These are phyloP conservation scores for Ganaspis brasiliensis DNA, from an alignment of 2,888 invertebrate species.

Conservation along the genomic window DNA sequence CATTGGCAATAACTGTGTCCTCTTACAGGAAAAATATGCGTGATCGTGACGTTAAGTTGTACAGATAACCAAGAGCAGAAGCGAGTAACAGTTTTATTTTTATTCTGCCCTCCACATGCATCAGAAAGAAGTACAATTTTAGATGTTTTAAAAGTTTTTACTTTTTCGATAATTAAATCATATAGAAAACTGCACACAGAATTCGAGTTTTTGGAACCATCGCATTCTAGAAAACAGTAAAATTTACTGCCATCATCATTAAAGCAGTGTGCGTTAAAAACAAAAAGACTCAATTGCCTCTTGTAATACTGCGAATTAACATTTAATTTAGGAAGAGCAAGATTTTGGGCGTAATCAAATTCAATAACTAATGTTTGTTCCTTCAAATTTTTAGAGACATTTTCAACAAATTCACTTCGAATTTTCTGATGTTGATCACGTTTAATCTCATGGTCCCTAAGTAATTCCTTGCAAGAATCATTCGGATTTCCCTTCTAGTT, in stretches of 20 bases:
- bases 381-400: not conserved
- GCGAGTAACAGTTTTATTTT: conserved; percentile 46
- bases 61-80: conserved; percentile 46
- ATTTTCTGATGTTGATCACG: conserved; percentile 5
- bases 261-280: conserved; percentile 43
- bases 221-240: conserved; percentile 45
- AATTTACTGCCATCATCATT: conserved; percentile 43
- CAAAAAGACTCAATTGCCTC: conserved; percentile 42
- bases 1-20: conserved; percentile 53
- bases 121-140: conserved; percentile 53
- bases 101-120: conserved; percentile 51
- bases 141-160: conserved; percentile 10
- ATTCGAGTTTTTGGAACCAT: conserved; percentile 46
- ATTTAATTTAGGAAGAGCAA: conserved; percentile 41
- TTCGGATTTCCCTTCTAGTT: conserved; percentile 26
- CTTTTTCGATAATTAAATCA: conserved; percentile 23
- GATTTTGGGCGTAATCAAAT: conserved; percentile 50
- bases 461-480: conserved; percentile 18
- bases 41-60: conserved; percentile 34
- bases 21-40: conserved; percentile 50
- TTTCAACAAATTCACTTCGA: conserved; percentile 34
- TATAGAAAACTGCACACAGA: conserved; percentile 46
- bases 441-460: conserved; percentile 39
- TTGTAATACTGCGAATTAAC: conserved; percentile 46
- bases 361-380: conserved; percentile 43